Percentiles rank a stretch among this genome's conserved stretches.
These are phyloP conservation scores for Conus ventricosus DNA, from an alignment of 1,140 invertebrate genomes.

Conservation along the genomic window DNA sequence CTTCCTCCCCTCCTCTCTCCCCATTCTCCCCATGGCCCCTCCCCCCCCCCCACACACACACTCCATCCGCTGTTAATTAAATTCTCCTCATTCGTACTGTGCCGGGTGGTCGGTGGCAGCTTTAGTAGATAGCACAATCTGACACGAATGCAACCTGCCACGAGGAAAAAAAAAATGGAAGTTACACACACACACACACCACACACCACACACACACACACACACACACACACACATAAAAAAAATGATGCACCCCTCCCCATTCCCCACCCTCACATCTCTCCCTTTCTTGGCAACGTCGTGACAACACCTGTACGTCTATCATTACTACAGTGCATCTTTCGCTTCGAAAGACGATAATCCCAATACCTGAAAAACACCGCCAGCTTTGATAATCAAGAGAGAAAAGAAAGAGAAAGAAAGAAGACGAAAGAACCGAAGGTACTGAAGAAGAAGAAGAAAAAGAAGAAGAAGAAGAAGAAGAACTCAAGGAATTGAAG, in stretches of 20 bases:
- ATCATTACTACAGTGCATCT: background rate
- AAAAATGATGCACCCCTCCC: too few relatives aligned
- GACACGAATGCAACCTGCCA: background rate
- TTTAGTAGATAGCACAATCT: background rate
- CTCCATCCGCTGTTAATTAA: background rate
- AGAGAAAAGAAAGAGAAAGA: too few relatives aligned
- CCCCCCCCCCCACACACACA: too few relatives aligned
- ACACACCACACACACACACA: too few relatives aligned
- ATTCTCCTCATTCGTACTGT: background rate
- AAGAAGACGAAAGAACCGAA: too few relatives aligned
- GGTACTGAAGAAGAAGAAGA: too few relatives aligned
- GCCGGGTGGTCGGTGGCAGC: background rate
- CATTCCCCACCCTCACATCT: too few relatives aligned
- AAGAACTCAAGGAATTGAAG: background rate
- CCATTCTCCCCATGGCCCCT: too few relatives aligned
- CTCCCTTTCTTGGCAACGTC: background rate
- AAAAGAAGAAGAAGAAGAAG: background rate
- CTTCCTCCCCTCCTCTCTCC: too few relatives aligned
- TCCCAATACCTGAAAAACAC: background rate
- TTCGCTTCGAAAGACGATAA: background rate
- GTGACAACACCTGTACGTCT: background rate
- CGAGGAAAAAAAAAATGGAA: background rate
- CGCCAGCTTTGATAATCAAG: too few relatives aligned
- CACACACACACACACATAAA: too few relatives aligned
- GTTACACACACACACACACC: too few relatives aligned